A percentile compares a stretch with the other conserved stretches of the same genome.
Evolutionary conservation across 2,113 vertebrate genomes (phyloP).

Genomic region (Dipodomys ordii): DNA sequence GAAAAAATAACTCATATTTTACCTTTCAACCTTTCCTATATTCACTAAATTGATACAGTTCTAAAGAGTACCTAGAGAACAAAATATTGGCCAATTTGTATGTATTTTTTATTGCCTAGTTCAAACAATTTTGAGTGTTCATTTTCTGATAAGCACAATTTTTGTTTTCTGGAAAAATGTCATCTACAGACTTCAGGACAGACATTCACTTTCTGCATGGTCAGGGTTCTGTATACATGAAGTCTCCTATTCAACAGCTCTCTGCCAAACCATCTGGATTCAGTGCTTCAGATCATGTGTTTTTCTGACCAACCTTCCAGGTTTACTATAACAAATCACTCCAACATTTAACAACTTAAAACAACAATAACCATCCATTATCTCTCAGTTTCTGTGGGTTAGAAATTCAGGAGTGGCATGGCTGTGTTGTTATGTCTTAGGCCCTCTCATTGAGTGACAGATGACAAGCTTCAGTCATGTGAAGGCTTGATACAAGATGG

Average conservation of each 20-base stretch:
- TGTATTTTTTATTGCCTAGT: neutral
- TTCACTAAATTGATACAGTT: constrained; percentile 26
- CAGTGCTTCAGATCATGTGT: neutral
- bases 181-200: neutral
- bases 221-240: neutral
- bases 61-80: neutral
- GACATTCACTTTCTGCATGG: neutral
- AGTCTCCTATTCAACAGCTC: neutral
- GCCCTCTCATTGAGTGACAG: too few relatives aligned
- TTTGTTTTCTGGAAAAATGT: neutral
- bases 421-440: neutral
- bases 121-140: neutral
- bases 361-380: neutral
- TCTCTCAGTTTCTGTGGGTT: neutral
- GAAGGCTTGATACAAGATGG: neutral
- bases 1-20: too few relatives aligned
- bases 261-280: neutral
- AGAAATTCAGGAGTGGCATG: neutral
- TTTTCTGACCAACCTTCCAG: neutral
- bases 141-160: neutral
- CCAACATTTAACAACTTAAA: neutral
- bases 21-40: neutral
- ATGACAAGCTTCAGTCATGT: neutral
- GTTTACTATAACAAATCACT: neutral
- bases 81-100: neutral